Conservation (phyloP, 2,888 invertebrate genomes). For the Cryptophagus acutangulus region DNA sequence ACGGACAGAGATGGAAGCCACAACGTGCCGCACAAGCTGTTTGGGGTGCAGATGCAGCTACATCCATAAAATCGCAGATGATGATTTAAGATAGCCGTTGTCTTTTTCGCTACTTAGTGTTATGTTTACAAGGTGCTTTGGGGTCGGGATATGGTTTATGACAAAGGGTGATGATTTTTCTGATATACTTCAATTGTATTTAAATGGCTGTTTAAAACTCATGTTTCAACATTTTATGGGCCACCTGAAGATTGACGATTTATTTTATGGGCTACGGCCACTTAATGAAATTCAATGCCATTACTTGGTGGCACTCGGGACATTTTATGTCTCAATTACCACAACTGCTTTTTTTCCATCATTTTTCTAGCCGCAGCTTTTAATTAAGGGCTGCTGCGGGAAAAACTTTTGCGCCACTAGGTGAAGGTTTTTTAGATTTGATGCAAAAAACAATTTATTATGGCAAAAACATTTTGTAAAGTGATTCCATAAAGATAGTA, state of each 20-base stretch:
- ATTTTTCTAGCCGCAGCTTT: no score
- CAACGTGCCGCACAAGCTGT: constrained; percentile 34
- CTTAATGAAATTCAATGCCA: constrained; percentile 37
- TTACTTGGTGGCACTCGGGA: no score
- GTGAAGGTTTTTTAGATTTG: no score
- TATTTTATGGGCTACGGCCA: constrained; percentile 4
- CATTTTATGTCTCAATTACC: no score
- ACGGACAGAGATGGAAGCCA: constrained; percentile 27
- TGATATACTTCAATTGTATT: constrained; percentile 31
- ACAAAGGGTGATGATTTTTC: constrained; percentile 11
- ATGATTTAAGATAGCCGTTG: constrained; percentile 48
- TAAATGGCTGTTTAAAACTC: constrained; percentile 27
- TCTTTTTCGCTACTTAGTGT: constrained; percentile 45
- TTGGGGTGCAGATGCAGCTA: constrained; percentile 40
- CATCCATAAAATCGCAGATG: constrained; percentile 49
- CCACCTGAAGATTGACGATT: constrained; percentile 13
- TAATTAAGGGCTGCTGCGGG: no score
- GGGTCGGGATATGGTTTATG: constrained; percentile 20
- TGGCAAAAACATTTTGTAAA: no score
- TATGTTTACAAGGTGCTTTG: constrained; percentile 46
- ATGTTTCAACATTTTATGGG: constrained; percentile 11
- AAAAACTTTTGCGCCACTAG: no score
- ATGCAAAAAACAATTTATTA: no score
- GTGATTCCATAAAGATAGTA: no score
- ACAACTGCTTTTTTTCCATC: no score